Base-by-base conservation (phyloP, 2,797 vertebrate species). In the Anableps anableps region DNA sequence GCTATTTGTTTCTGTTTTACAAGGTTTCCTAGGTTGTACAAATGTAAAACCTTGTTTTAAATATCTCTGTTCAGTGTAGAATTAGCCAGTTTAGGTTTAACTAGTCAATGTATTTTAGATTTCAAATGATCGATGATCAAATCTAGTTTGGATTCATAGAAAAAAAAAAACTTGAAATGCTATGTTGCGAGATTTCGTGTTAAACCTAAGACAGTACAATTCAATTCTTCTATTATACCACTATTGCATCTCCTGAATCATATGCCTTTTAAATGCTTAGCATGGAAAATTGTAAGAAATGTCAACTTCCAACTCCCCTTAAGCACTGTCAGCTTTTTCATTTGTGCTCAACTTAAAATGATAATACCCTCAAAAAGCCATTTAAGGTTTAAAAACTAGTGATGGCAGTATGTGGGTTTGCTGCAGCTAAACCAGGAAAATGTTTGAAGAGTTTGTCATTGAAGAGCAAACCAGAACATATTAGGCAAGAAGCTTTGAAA, bases 401-500 rank as follows among this genome's bases (percentile, higher is more conserved):
- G 87, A 88, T 83, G 80, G 84, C 82, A 80, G 80, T 75, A 86
- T 10, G 84, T 87, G 85, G 83, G 84, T 76, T 88, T 76, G 72
- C 81, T 85, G 74, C 62, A 51, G 82, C 86, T 90, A 83, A 88
- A 89, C 81, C 75, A n/a, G 71, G 79, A 72, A 55, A 84, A 82
- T 43, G 86, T 86, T 88, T 85, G 79, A 77, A 82, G 85, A 87
- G 85, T 92, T 92, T 83, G 85, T 89, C 87, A 85, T 50, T 38
- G 76, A 41, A 81, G 76, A 85, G 75, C 78, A 79, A 83, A 81
- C 87, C 85, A 83, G 84, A 90, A 89, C 60, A 79, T 91, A 87
- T 88, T 78, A 85, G 76, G 66, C 78, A 41, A 81, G 83, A 88
- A 82, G 85, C 86, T 86, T 89, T 88, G 85, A 93, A 93, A 92